Base-by-base conservation (phyloP, 2,797 vertebrate genomes). In the Macropus fuliginosus region DNA sequence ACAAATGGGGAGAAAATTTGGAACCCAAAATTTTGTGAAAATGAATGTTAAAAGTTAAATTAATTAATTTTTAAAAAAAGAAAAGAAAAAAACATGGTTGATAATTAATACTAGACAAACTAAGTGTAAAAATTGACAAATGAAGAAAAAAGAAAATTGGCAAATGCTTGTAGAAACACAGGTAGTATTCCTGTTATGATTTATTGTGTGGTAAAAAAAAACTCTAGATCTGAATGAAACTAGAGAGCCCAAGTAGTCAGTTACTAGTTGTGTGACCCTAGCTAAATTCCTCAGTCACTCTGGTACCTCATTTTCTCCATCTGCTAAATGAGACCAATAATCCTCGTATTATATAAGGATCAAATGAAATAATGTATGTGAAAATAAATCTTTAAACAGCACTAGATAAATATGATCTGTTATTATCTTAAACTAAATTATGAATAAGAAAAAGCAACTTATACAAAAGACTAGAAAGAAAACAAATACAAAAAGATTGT, bases 391-490 rank as follows among this genome's bases (percentile, higher is more conserved):
- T 81, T 46, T 50, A 50, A 50, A 87, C 50, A 87, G 40, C 8
- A 46, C 21, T 46, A 87, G 24, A 50, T 46, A 27, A 87, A 87
- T 81, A 81, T 46, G n/a, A 81, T 21, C 40, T 81, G 18, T 46
- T 21, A 27, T 74, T 40, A 74, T 81, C 74, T 46, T 81, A 81
- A n/a, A 81, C 66, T 81, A 81, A 66, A 66, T 66, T 14, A 66
- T n/a, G 34, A 18, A n/a, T 66, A n/a, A 66, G 40, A 81, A 81
- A 81, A 62, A 62, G 59, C 29, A 62, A 62, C 8, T 62, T 62
- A 34, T 50, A 81, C 89, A 24, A 95, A 54, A 93, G 55, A 40
- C 28, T 57, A 96, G 74, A 94, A 93, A 74, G 16, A 52, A 91
- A 94, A 29, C 18, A 55, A 91, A 94, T 95, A 29, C 27, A 34